phyloP scores from a whole-genome alignment of 2,797 vertebrate genomes.

The Anguilla anguilla region DNA sequence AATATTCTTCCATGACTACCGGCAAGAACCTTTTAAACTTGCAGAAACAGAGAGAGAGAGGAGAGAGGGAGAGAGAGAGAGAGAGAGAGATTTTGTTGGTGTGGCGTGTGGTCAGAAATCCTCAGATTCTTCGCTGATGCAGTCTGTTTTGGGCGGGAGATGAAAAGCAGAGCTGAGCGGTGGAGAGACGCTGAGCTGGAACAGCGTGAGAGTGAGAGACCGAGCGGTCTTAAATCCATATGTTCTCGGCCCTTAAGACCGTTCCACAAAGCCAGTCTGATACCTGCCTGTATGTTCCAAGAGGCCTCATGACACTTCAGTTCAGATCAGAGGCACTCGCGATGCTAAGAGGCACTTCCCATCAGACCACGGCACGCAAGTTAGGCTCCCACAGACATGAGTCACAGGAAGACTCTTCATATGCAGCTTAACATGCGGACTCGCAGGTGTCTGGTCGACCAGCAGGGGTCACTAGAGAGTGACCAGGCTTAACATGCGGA shows the following conservation, averaged over 20 bases:
- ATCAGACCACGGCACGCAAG: too few relatives aligned
- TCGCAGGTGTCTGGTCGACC: too few relatives aligned
- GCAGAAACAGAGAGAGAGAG: not conserved
- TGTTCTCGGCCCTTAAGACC: not conserved
- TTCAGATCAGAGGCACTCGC: too few relatives aligned
- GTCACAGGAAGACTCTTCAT: too few relatives aligned
- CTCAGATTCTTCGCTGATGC: not conserved
- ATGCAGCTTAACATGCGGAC: too few relatives aligned
- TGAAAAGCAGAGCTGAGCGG: not conserved
- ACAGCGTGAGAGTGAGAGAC: not conserved
- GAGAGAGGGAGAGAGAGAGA: too few relatives aligned
- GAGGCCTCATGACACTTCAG: too few relatives aligned
- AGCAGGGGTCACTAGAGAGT: too few relatives aligned
- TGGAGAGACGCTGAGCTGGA: not conserved
- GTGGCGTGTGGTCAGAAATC: not conserved
- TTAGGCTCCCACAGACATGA: too few relatives aligned
- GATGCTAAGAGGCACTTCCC: too few relatives aligned
- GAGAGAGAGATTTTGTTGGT: not conserved
- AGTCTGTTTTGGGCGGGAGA: not conserved
- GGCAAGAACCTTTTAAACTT: not conserved
- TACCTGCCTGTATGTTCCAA: not conserved
- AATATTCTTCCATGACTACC: not conserved
- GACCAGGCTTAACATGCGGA: too few relatives aligned
- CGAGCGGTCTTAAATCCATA: not conserved
- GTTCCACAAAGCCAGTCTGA: not conserved